These are phyloP conservation scores for Capitulum mitella DNA, from an alignment of 2,888 invertebrate genomes.

Conservation along the genomic window DNA sequence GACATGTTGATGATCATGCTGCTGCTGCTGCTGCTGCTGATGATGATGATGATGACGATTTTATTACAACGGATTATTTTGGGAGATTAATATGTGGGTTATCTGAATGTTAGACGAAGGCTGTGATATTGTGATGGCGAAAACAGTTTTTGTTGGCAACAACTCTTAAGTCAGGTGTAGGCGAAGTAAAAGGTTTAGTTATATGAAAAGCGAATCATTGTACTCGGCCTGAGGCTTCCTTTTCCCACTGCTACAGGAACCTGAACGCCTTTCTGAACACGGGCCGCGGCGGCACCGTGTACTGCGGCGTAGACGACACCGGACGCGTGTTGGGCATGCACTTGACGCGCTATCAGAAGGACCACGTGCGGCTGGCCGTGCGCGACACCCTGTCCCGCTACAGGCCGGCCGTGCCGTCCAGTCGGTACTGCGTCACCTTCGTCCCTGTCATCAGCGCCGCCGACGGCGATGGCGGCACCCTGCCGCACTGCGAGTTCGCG, in stretches of 20 bases:
- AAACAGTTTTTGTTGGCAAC: too few species aligned
- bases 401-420: slow-evolving; percentile 36
- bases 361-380: slow-evolving; percentile 37
- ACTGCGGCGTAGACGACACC: slow-evolving; percentile 43
- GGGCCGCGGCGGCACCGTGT: slow-evolving; percentile 43
- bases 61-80: too few species aligned
- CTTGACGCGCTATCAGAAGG: slow-evolving; percentile 42
- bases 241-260: slow-evolving; percentile 20
- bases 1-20: neutral
- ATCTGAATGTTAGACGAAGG: too few species aligned
- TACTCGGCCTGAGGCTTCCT: neutral
- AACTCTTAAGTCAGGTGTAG: neutral
- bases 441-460: slow-evolving; percentile 35
- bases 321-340: slow-evolving; percentile 42
- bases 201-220: neutral
- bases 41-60: too few species aligned
- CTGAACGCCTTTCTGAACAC: slow-evolving; percentile 44
- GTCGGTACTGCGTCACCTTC: slow-evolving; percentile 34
- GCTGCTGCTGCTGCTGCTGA: neutral
- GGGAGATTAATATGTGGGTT: too few species aligned
- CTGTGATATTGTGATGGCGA: too few species aligned
- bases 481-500: neutral
- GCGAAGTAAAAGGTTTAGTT: neutral
- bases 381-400: slow-evolving; percentile 36
- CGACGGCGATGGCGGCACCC: neutral